A percentile compares a stretch with the other conserved stretches of the same genome.
Conservation (phyloP, 2,113 vertebrate genomes). For the Callipepla squamata region DNA sequence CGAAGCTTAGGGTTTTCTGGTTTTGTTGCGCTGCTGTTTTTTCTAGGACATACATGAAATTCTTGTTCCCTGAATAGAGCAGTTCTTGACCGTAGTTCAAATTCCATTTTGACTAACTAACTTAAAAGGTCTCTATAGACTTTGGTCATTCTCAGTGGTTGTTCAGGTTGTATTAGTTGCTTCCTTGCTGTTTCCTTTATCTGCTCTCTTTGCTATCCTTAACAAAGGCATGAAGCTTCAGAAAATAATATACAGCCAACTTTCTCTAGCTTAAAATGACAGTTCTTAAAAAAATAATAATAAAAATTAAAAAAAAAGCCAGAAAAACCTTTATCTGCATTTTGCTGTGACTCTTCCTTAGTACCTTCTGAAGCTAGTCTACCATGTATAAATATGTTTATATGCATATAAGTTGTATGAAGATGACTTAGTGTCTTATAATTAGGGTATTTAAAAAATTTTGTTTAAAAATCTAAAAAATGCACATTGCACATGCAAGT, state of each 20-base stretch:
- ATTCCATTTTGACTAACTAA: constrained; percentile 7
- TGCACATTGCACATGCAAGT: neutral
- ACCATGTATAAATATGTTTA: neutral
- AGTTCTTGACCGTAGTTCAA: neutral
- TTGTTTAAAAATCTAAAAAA: neutral
- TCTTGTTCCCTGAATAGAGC: neutral
- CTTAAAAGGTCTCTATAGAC: neutral
- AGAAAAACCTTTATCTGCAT: neutral
- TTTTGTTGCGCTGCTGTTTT: neutral
- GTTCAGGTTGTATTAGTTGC: neutral
- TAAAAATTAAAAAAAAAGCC: neutral
- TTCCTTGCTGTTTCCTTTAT: constrained; percentile 30
- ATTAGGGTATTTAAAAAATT: neutral
- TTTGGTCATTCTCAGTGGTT: neutral
- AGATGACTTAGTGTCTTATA: neutral
- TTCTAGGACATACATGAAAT: neutral
- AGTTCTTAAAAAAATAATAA: neutral
- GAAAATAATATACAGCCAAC: neutral
- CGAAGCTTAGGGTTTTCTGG: neutral
- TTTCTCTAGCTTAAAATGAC: neutral
- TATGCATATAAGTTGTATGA: neutral
- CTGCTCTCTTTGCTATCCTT: neutral
- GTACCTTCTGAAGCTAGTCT: neutral
- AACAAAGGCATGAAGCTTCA: neutral
- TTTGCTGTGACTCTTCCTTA: neutral